Evolutionary conservation across 2,113 vertebrate genomes (phyloP), one percentile per base, ranked within the genome.

Genomic region (Chlorodrepanis virens): DNA sequence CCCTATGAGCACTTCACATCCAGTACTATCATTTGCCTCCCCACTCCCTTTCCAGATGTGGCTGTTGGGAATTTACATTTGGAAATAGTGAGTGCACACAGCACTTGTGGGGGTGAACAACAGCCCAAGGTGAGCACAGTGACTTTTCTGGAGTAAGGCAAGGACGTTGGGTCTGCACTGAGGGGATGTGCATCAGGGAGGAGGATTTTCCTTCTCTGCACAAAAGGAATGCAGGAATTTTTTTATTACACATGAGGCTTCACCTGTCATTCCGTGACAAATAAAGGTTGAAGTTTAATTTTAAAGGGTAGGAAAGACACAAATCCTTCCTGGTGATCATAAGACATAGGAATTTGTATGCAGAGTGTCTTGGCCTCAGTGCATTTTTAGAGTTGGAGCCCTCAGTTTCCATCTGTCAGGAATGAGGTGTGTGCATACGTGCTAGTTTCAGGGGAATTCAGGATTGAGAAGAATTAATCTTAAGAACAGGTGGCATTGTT

Each of bases 401-500:
- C 54, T 68, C 50, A 13, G 59, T 35, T 89, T 70, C 77, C 94
- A 91, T 75, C 89, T 89, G 65, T 10, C 69, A 82, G 65, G 69
- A 89, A 33, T 3, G 2, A 75, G n/a, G 39, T 52, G 28, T 49
- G 17, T 2, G 0, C 27, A 37, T 3, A 84, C 83, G 81, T 78
- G 68, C 60, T 52, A 13, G 5, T 65, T 92, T n/a, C 47, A 45
- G 19, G 27, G 72, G 64, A 78, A 82, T 88, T 76, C 53, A 29
- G 25, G 64, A 80, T 89, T 89, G 79, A 61, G 12, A 35, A 74
- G 71, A 79, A 68, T 89, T 80, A 4, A 14, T 40, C 40, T 67
- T 39, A 68, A 61, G 89, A 93, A 37, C 79, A 95, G 90, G 83
- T 72, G 60, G 83, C 74, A 71, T 56, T 67, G 44, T 57, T 56